Percentiles rank a stretch among this genome's conserved stretches.
phyloP scores from a whole-genome alignment of 2,888 invertebrate species.

The Norana najaformis region DNA sequence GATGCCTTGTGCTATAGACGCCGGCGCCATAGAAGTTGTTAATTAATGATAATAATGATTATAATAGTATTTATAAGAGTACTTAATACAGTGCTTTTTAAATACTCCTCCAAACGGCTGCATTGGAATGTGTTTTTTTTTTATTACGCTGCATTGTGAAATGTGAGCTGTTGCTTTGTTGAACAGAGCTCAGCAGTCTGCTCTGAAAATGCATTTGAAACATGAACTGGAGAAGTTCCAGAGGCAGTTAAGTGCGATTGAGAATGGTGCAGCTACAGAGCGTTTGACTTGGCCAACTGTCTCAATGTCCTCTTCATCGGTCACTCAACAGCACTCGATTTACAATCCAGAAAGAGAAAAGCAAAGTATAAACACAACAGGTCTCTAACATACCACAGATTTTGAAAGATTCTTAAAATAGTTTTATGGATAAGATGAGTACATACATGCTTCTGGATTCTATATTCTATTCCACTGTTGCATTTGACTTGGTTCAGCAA shows the following conservation, averaged over 20 bases:
- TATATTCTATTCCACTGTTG: background rate
- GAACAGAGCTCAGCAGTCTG: background rate
- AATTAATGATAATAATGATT: too few relatives aligned
- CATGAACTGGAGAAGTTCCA: background rate
- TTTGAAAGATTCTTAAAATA: background rate
- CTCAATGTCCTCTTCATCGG: too few relatives aligned
- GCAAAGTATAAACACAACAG: background rate
- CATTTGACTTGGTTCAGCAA: background rate
- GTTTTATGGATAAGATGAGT: background rate
- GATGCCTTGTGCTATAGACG: too few relatives aligned
- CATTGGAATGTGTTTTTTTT: background rate
- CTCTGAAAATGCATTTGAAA: background rate
- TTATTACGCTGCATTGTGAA: background rate
- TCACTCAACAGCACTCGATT: background rate
- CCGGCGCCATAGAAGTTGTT: too few relatives aligned
- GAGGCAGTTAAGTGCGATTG: background rate
- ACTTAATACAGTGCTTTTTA: too few relatives aligned
- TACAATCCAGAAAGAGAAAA: background rate
- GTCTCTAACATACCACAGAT: background rate
- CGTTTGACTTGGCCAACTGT: background rate
- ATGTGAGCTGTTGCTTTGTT: background rate
- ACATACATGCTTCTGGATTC: background rate
- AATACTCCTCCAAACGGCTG: background rate
- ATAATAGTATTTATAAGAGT: too few relatives aligned
- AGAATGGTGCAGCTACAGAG: background rate